Evolutionary conservation across 1,140 invertebrate genomes (phyloP).

Genomic region (Tetramorium simillimum): DNA sequence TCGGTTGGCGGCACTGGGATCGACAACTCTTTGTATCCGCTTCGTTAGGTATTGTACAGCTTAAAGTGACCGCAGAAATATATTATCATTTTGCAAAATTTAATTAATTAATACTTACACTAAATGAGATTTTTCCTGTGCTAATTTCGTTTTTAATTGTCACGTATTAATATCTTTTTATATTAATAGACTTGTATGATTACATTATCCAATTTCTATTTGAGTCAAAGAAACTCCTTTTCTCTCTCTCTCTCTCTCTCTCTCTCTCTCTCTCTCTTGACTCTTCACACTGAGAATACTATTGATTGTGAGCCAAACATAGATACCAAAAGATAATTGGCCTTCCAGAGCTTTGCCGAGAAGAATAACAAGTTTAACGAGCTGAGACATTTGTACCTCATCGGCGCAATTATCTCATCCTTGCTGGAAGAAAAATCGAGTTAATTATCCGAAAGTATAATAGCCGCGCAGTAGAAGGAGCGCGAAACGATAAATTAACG

Average conservation of each 20-base stretch:
- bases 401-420: slow-evolving; percentile 74
- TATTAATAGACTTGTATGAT: neutral
- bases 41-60: neutral
- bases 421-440: slow-evolving; percentile 74
- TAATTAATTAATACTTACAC: neutral
- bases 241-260: neutral
- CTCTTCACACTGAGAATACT: slow-evolving; percentile 2
- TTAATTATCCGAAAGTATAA: slow-evolving; percentile 77
- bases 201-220: neutral
- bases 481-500: slow-evolving; percentile 72
- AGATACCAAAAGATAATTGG: slow-evolving; percentile 65
- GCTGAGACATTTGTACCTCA: slow-evolving; percentile 74
- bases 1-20: slow-evolving; percentile 22
- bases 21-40: slow-evolving; percentile 17
- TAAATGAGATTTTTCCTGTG: neutral
- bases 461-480: slow-evolving; percentile 52
- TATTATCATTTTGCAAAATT: slow-evolving; percentile 28
- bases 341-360: slow-evolving; percentile 56
- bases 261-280: neutral
- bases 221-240: neutral
- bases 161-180: neutral
- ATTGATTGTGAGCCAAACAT: slow-evolving; percentile 33
- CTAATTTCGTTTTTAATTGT: neutral
- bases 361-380: slow-evolving; percentile 75
- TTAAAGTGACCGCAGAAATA: slow-evolving; percentile 12